Conservation (phyloP, 2,888 invertebrate genomes). For the Coenonympha arcania region DNA sequence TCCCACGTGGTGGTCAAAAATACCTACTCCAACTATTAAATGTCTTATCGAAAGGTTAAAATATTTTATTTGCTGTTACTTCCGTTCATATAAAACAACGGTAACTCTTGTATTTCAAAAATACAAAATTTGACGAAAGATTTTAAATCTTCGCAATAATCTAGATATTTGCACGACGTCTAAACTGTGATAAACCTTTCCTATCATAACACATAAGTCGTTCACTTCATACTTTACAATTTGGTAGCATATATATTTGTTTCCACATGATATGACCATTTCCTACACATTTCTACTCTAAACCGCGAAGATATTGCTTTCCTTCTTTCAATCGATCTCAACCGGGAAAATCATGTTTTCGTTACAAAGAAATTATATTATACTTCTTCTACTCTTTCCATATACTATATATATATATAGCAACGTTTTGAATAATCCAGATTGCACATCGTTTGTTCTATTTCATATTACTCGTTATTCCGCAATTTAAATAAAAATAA, state of each 20-base stretch:
- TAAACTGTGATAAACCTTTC: conserved; percentile 56
- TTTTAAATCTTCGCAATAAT: conserved; percentile 65
- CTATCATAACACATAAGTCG: conserved; percentile 58
- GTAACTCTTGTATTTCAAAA: conserved; percentile 58
- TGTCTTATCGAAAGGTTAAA: conserved; percentile 27
- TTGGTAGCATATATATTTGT: conserved; percentile 59
- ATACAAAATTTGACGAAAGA: conserved; percentile 63
- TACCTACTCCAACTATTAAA: conserved; percentile 31
- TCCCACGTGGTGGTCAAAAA: conserved; percentile 32
- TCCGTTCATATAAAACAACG: conserved; percentile 23
- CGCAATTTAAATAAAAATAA: conserved; percentile 42
- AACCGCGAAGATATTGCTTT: conserved; percentile 61
- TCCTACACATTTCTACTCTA: conserved; percentile 49
- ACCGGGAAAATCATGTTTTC: conserved; percentile 36
- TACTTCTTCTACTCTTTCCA: conserved; percentile 24
- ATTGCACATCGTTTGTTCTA: conserved; percentile 53
- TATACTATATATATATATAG: no score
- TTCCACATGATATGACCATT: conserved; percentile 71
- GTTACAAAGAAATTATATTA: conserved; percentile 30
- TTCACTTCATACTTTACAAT: conserved; percentile 53
- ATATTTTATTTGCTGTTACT: conserved; percentile 23
- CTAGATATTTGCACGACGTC: conserved; percentile 47
- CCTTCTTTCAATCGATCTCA: conserved; percentile 37
- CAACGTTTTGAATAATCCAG: conserved; percentile 40
- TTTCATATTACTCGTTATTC: conserved; percentile 39